These are phyloP conservation scores for Cataglyphis livida DNA, from an alignment of 2,888 invertebrate species.

Conservation along the genomic window DNA sequence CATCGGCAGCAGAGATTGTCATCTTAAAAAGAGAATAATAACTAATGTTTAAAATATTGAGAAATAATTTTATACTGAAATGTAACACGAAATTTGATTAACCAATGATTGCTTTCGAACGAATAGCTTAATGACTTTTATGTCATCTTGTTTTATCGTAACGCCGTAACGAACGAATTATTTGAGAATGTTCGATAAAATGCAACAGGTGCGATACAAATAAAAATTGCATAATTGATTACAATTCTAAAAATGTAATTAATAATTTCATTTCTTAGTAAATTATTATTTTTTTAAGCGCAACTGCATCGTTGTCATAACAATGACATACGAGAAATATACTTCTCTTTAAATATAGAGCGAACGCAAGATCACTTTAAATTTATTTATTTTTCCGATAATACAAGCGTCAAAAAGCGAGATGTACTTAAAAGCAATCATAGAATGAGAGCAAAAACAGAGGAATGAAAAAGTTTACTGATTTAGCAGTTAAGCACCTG, in stretches of 20 bases:
- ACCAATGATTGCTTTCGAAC: background rate
- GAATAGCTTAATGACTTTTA: constrained; percentile 1
- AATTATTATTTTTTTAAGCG: background rate
- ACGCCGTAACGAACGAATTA: background rate
- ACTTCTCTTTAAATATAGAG: background rate
- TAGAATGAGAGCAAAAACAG: background rate
- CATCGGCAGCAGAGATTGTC: constrained; percentile 2
- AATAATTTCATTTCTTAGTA: background rate
- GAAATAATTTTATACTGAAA: background rate
- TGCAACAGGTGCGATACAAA: constrained; percentile 4
- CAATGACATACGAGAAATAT: background rate
- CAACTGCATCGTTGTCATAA: background rate
- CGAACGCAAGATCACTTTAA: background rate
- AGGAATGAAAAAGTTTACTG: constrained; percentile 43
- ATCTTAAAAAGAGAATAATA: constrained; percentile 5
- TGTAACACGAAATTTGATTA: background rate
- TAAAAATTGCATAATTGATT: background rate
- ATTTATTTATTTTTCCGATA: constrained; percentile 6
- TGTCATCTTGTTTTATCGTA: background rate
- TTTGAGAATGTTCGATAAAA: constrained; percentile 8
- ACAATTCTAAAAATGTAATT: background rate
- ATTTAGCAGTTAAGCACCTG: constrained; percentile 61
- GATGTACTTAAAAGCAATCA: background rate
- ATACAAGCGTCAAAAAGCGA: background rate
- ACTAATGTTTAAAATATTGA: background rate